Percentiles rank a stretch among this genome's conserved stretches.
Conservation (phyloP, 2,888 invertebrate species). For the Orchesellides sinensis region DNA sequence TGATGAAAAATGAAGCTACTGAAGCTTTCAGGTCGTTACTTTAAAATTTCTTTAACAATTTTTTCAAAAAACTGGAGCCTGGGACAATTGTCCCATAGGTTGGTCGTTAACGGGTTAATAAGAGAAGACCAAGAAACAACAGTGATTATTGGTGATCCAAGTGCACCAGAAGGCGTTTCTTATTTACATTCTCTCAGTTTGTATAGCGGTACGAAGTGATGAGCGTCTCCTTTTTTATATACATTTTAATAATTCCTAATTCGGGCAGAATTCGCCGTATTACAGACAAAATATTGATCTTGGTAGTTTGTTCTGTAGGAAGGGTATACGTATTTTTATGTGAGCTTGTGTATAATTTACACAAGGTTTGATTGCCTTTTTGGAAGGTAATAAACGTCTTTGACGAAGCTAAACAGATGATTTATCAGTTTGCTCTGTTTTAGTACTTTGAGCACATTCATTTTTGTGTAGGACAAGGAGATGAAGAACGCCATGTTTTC, state of each 20-base stretch:
- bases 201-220: constrained; percentile 44
- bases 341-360: constrained; percentile 68
- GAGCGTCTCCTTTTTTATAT: constrained; percentile 17
- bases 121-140: constrained; percentile 50
- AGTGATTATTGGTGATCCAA: constrained; percentile 69
- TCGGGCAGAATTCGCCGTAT: constrained; percentile 68
- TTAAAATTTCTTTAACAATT: too few species aligned
- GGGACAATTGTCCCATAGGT: constrained; percentile 56
- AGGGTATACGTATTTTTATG: constrained; percentile 37
- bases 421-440: constrained; percentile 57
- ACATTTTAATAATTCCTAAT: constrained; percentile 68
- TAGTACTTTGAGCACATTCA: background rate
- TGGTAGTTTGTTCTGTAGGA: constrained; percentile 4
- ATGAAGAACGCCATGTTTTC: constrained; percentile 35
- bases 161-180: constrained; percentile 67
- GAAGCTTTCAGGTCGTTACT: background rate
- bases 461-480: background rate
- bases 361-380: constrained; percentile 71
- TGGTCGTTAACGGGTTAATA: constrained; percentile 46
- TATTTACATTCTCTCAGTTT: constrained; percentile 65
- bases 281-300: constrained; percentile 20
- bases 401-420: constrained; percentile 45
- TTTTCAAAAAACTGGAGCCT: too few species aligned
- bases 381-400: constrained; percentile 67
- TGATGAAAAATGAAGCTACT: background rate